Conservation (phyloP, 1,140 invertebrate genomes). For the roundworm (Caenorhabditis elegans) region WBcel235 BX284605.5:16308501-16309000, state of each 20-base stretch:
- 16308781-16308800: neutral
- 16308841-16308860: neutral
- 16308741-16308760: neutral
- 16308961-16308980: too few species aligned
- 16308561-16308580: neutral
- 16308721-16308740: neutral
- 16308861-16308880: neutral
- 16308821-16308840: neutral
- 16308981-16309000: too few species aligned
- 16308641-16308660: neutral
- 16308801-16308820: neutral
- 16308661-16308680: neutral
- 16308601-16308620: neutral
- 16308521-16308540: neutral
- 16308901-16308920: too few species aligned
- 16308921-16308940: too few species aligned
- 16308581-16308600: neutral
- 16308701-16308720: neutral
- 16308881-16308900: too few species aligned
- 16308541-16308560: neutral
- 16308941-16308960: too few species aligned
- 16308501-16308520: neutral
- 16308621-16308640: neutral
- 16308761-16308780: neutral
- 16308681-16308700: neutral